phyloP scores from a whole-genome alignment of 2,888 invertebrate species.

The Limnephilus lunatus region DNA sequence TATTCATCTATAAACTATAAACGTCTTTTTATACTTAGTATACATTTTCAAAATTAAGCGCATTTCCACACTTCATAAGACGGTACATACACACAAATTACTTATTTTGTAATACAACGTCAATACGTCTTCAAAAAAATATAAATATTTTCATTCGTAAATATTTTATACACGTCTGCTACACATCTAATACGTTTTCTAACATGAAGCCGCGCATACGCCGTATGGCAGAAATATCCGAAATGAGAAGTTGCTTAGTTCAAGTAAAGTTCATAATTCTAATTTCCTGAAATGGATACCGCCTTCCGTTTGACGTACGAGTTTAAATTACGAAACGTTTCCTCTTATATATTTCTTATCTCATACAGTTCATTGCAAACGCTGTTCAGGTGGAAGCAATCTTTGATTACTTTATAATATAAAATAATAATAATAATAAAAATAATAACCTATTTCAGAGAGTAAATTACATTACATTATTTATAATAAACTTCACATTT shows the following conservation, averaged over 20 bases:
- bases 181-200: neutral
- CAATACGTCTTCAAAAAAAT: neutral
- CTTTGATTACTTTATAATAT: neutral
- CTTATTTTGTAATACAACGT: neutral
- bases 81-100: neutral
- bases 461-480: too few species aligned
- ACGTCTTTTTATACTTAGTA: too few species aligned
- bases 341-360: constrained; percentile 60
- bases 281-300: constrained; percentile 62
- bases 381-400: constrained; percentile 8
- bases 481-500: too few species aligned
- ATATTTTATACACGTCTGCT: neutral
- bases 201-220: neutral
- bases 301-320: constrained; percentile 60
- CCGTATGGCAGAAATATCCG: constrained; percentile 21
- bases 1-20: neutral
- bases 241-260: constrained; percentile 34
- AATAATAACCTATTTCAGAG: too few species aligned
- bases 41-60: neutral
- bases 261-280: constrained; percentile 60
- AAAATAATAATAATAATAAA: too few species aligned
- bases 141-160: neutral
- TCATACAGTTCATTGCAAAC: constrained; percentile 38
- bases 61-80: neutral
- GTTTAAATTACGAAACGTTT: constrained; percentile 61